Conservation (phyloP, 2,797 vertebrate genomes). For the Pseudomugil tenellus region DNA sequence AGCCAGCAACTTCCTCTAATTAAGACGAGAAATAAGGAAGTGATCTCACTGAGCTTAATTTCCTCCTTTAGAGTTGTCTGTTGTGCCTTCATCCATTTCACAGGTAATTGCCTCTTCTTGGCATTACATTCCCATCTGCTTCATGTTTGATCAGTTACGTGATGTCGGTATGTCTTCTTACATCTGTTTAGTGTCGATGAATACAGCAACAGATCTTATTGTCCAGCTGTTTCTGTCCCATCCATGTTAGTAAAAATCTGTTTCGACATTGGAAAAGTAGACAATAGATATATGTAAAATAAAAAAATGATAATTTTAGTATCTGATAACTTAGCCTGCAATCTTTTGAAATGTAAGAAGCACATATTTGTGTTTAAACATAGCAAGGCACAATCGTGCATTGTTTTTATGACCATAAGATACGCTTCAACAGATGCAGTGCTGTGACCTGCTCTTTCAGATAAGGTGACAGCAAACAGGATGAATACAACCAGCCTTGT, state of each 20-base stretch:
- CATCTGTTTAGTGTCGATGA: background rate
- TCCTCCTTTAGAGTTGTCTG: no score
- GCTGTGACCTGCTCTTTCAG: slow-evolving; percentile 34
- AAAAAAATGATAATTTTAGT: background rate
- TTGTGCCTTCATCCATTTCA: no score
- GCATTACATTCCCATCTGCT: no score
- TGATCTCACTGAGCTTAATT: no score
- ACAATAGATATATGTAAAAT: background rate
- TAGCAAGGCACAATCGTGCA: no score
- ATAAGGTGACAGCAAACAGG: slow-evolving; percentile 18
- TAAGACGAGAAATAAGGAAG: background rate
- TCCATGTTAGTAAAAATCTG: background rate
- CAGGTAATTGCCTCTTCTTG: no score
- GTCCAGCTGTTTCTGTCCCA: background rate
- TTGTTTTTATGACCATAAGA: slow-evolving; percentile 35
- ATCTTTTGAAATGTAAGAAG: background rate
- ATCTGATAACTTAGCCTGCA: background rate
- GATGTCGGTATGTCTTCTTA: background rate
- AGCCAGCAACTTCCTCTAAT: background rate
- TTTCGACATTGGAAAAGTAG: background rate
- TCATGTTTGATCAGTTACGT: background rate
- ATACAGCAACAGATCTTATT: background rate
- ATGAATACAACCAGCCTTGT: slow-evolving; percentile 44
- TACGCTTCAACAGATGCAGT: slow-evolving; percentile 13
- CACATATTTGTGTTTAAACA: background rate